Base-by-base conservation (phyloP, 2,113 vertebrate species). In the Hirundichthys speculiger region DNA sequence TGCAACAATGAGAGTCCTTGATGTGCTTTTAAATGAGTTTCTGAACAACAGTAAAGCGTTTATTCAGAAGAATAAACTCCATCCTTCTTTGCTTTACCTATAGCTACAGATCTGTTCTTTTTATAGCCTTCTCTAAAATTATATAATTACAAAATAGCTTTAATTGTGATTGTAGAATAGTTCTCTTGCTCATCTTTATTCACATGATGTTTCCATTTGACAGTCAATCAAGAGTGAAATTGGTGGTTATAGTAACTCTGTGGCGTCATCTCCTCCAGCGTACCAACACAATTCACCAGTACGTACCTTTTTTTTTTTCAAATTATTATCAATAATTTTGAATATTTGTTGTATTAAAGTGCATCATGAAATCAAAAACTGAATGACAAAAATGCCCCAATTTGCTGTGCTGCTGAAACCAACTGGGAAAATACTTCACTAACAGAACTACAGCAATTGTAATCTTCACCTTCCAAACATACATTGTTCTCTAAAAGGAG, bases 201-300 rank as follows among this genome's bases (percentile, higher is more conserved):
- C 14, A 19, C 7, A 9, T 58, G 7, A 38, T 68, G 20, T 78
- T 46, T 86, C 16, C 4, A 0, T 69, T 47, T 68, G 9, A 30
- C 69, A 92, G 91, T 74, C 85, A 15, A 90, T 85, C 56, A 85
- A 88, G 52, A 80, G 85, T 79, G 94, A 96, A 66, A 94, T 91
- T 71, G 95, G 95, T 11, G 94, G 95, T 42, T 96, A 94, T 85
- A 89, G 92, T 40, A 93, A 93, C 77, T 79, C 92, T 13, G 79
- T 85, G 20, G 63, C 61, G 13, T 74, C 58, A 0, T 66, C 88
- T 53, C 66, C 90, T 19, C 91, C 92, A 85, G 91, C 84, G 66
- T 90, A 93, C 25, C 64, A 84, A 3, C 94, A 93, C 76, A 91
- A 72, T 73, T 88, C 91, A 30, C 84, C 82, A 78, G 96, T 98